These are phyloP conservation scores for Gonocerus acuteangulatus DNA, from an alignment of 2,888 invertebrate genomes.

Conservation along the genomic window DNA sequence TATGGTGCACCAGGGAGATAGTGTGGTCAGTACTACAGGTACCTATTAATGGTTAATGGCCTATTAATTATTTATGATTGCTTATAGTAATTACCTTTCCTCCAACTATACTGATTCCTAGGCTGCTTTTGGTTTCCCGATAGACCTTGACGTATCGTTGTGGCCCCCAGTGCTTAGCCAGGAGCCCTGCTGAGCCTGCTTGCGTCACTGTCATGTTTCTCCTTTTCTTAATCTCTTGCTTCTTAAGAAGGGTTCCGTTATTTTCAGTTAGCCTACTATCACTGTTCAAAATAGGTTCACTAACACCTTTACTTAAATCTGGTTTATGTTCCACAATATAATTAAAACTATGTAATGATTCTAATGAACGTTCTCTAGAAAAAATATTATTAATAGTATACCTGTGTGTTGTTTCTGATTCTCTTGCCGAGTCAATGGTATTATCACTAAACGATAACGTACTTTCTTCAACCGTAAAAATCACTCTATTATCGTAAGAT, in stretches of 20 bases:
- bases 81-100: slow-evolving; percentile 66
- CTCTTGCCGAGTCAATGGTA: slow-evolving; percentile 29
- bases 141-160: slow-evolving; percentile 65
- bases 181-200: slow-evolving; percentile 43
- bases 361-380: slow-evolving; percentile 34
- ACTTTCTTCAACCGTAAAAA: slow-evolving; percentile 23
- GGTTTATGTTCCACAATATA: slow-evolving; percentile 23
- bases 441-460: slow-evolving; percentile 32
- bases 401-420: slow-evolving; percentile 18
- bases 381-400: slow-evolving; percentile 17
- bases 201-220: slow-evolving; percentile 48
- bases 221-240: slow-evolving; percentile 29
- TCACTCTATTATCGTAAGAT: slow-evolving; percentile 1
- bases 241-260: slow-evolving; percentile 23
- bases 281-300: slow-evolving; percentile 35
- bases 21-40: too few species aligned
- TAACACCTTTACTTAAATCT: slow-evolving; percentile 34
- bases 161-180: slow-evolving; percentile 76
- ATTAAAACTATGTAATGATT: slow-evolving; percentile 33
- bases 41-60: too few species aligned
- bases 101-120: slow-evolving; percentile 95
- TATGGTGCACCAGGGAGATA: too few species aligned
- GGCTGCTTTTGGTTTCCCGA: slow-evolving; percentile 66
- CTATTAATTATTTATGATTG: too few species aligned
- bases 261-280: slow-evolving; percentile 25